Evolutionary conservation across 2,797 vertebrate genomes (phyloP).

Genomic region (Synaphobranchus kaupii): DNA sequence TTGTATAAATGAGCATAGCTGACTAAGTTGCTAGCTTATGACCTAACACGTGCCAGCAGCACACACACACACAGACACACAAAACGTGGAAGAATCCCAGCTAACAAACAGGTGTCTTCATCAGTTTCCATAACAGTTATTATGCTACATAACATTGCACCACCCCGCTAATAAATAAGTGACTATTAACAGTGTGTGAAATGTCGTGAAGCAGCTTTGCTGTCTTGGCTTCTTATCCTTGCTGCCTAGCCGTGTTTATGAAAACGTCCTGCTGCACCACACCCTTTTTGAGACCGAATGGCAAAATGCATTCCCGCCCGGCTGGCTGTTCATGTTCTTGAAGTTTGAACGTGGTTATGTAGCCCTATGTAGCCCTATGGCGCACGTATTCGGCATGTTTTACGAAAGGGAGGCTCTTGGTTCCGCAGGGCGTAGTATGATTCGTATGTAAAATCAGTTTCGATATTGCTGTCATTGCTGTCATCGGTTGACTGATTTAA

Average conservation of each 20-base stretch:
- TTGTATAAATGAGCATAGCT: no score
- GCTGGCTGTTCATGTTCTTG: neutral
- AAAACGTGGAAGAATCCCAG: neutral
- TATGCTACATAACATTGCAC: neutral
- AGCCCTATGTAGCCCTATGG: no score
- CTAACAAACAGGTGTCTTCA: slow-evolving; percentile 6
- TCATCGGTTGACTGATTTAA: neutral
- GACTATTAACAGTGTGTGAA: neutral
- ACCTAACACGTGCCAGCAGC: neutral
- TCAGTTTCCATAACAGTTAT: neutral
- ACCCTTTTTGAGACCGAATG: neutral
- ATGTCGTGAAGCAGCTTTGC: neutral
- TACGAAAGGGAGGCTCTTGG: neutral
- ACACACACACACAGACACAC: neutral
- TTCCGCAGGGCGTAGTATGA: neutral
- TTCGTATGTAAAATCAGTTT: neutral
- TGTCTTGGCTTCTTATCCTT: neutral
- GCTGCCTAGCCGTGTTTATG: neutral
- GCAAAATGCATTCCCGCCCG: neutral
- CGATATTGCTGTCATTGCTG: neutral
- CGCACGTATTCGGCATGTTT: neutral
- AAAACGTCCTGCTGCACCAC: neutral
- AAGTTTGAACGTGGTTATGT: neutral
- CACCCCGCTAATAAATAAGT: neutral
- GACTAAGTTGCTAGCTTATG: neutral